A percentile compares a stretch with the other conserved stretches of the same genome.
phyloP scores from a whole-genome alignment of 1,140 invertebrate genomes.

The Paraescarpia echinospica region DNA sequence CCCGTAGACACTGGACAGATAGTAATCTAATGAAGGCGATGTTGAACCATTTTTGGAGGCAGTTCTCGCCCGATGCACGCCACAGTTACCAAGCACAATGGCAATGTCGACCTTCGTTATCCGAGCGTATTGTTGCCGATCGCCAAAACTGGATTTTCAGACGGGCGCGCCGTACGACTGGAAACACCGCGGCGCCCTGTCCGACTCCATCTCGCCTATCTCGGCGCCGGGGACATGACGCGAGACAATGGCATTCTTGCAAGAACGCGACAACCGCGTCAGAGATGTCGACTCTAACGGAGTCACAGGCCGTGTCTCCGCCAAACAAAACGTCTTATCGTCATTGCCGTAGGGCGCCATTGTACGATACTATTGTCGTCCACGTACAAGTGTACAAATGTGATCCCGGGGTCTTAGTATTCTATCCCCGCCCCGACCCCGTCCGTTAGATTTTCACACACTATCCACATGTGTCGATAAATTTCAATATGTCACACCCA shows the following conservation, averaged over 20 bases:
- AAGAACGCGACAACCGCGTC: too few relatives aligned
- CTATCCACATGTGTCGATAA: too few relatives aligned
- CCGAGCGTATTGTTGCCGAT: not conserved
- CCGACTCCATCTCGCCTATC: not conserved
- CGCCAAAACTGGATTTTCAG: not conserved
- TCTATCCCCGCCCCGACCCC: not conserved
- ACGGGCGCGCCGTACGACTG: not conserved
- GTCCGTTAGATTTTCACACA: not conserved
- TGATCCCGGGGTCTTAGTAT: not conserved
- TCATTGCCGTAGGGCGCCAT: not conserved
- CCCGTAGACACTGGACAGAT: not conserved
- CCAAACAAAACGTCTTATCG: not conserved
- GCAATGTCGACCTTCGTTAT: not conserved
- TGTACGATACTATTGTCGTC: not conserved
- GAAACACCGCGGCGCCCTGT: not conserved
- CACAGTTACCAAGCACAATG: not conserved
- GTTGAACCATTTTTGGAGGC: not conserved
- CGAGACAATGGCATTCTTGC: not conserved
- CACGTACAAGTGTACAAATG: not conserved
- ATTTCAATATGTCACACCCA: too few relatives aligned
- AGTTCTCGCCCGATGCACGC: not conserved
- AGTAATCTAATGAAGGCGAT: not conserved
- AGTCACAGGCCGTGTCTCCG: not conserved
- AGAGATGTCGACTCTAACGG: not conserved
- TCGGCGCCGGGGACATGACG: not conserved